phyloP scores from a whole-genome alignment of 2,797 vertebrate species.

The Peromyscus aztecus region DNA sequence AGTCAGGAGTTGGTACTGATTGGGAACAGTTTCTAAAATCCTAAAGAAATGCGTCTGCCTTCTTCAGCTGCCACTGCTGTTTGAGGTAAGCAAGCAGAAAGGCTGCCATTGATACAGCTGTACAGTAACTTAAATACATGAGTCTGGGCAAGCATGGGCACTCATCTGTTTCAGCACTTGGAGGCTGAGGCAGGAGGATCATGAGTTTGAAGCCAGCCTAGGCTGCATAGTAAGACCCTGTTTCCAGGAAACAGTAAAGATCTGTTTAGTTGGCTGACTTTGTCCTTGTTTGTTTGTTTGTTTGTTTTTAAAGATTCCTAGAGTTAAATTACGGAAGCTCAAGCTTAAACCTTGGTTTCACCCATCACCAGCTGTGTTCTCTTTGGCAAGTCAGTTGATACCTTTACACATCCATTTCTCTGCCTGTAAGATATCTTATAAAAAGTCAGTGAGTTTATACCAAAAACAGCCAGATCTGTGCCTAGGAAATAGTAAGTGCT shows the following conservation, averaged over 20 bases:
- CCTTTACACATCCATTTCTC: background rate
- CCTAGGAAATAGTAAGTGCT: background rate
- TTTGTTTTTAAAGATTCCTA: background rate
- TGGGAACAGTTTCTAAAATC: slow-evolving; percentile 17
- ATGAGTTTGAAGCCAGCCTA: background rate
- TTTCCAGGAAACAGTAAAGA: background rate
- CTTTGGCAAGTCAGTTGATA: slow-evolving; percentile 18
- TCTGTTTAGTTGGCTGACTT: background rate
- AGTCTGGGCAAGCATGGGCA: background rate
- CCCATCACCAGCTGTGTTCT: background rate
- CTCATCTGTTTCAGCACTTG: background rate
- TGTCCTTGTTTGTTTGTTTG: background rate
- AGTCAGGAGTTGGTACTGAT: background rate
- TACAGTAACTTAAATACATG: background rate
- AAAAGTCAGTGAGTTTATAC: slow-evolving; percentile 21
- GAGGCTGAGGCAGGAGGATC: background rate
- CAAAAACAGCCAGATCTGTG: background rate
- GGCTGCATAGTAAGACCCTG: background rate
- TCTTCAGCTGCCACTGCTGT: background rate
- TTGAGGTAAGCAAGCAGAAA: background rate
- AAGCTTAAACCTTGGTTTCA: background rate
- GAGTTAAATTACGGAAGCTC: background rate
- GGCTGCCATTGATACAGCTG: too few relatives aligned
- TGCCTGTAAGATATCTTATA: background rate
- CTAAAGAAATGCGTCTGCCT: background rate